Evolutionary conservation across 2,113 vertebrate species (phyloP).

Genomic region (Oncorhynchus mykiss): DNA sequence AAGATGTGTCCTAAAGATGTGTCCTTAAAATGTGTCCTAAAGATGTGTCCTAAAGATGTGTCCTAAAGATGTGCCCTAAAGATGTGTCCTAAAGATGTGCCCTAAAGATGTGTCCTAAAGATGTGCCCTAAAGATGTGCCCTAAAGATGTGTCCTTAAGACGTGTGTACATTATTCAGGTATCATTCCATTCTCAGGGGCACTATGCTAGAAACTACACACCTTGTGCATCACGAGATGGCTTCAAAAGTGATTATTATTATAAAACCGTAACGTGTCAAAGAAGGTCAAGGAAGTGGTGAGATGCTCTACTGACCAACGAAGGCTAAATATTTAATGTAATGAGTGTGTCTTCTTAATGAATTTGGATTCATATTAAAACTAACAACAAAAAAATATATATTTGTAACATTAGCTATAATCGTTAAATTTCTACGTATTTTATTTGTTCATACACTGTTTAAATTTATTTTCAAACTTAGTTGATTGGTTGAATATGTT

Average conservation of each 20-base stretch:
- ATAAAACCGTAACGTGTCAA: not conserved
- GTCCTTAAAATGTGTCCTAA: not conserved
- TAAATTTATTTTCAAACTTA: not conserved
- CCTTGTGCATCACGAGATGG: not conserved
- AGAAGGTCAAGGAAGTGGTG: not conserved
- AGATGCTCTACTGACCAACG: not conserved
- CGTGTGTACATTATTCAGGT: not conserved
- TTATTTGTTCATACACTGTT: not conserved
- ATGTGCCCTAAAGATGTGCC: too few species aligned
- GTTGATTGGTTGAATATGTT: not conserved
- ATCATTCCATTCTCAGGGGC: constrained; percentile 5
- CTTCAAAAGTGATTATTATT: not conserved
- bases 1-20: too few species aligned
- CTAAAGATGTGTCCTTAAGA: not conserved
- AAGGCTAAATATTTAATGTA: not conserved
- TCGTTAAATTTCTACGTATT: not conserved
- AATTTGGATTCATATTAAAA: not conserved
- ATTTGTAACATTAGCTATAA: not conserved
- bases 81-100: too few species aligned
- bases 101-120: too few species aligned
- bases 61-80: too few species aligned
- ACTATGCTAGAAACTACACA: not conserved
- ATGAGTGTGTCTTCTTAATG: not conserved
- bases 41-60: not conserved
- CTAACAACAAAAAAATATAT: too few species aligned